Conservation (phyloP, 2,113 vertebrate genomes). For the Geococcyx californianus region DNA sequence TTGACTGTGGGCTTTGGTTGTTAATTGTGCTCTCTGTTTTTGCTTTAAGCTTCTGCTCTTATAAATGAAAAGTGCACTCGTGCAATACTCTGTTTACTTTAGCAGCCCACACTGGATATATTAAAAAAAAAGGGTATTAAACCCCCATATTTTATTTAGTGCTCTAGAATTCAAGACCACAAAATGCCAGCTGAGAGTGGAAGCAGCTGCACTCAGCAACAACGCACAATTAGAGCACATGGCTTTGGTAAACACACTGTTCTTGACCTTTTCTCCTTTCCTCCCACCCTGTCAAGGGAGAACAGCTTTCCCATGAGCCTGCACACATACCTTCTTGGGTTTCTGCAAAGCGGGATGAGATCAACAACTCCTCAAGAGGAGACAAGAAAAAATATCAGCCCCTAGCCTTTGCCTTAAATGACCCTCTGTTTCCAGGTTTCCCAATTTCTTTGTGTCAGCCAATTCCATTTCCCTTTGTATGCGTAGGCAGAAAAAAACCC, state of each 20-base stretch:
- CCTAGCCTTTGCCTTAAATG: slow-evolving; percentile 14
- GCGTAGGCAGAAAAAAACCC: not conserved
- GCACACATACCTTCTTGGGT: slow-evolving; percentile 19
- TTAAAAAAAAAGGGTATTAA: slow-evolving; percentile 9
- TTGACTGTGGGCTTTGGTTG: not conserved
- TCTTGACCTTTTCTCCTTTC: slow-evolving; percentile 62
- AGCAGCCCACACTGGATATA: slow-evolving; percentile 24
- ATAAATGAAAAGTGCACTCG: slow-evolving; percentile 41
- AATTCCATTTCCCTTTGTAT: not conserved
- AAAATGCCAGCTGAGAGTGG: slow-evolving; percentile 38
- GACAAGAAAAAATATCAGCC: not conserved
- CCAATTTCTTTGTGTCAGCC: not conserved
- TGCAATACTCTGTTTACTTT: slow-evolving; percentile 58
- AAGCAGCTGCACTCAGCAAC: slow-evolving; percentile 44
- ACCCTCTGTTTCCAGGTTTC: slow-evolving; percentile 6
- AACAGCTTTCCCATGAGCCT: slow-evolving; percentile 47
- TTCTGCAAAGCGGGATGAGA: not conserved
- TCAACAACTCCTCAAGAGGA: not conserved
- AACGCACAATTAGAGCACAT: slow-evolving; percentile 3
- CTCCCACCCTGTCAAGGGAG: slow-evolving; percentile 39
- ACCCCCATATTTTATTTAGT: slow-evolving; percentile 19
- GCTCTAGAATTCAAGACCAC: slow-evolving; percentile 38
- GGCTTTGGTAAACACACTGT: slow-evolving; percentile 35
- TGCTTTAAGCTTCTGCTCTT: slow-evolving; percentile 13
- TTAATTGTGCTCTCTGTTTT: not conserved